A percentile compares a stretch with the other conserved stretches of the same genome.
phyloP scores from a whole-genome alignment of 2,888 invertebrate genomes.

The Macrosiphum euphorbiae region DNA sequence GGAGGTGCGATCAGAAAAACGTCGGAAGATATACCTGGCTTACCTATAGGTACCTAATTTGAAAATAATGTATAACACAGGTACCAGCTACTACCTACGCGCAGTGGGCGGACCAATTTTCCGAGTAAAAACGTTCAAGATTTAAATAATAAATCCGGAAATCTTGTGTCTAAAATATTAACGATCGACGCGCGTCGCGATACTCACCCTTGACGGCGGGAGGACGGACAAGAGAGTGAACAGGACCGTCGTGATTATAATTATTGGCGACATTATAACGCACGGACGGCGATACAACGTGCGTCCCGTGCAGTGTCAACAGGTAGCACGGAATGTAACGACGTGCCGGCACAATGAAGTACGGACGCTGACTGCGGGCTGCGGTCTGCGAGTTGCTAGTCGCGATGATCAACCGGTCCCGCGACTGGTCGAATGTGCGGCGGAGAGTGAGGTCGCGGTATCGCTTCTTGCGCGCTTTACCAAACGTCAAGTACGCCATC shows the following conservation, averaged over 20 bases:
- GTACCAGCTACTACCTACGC: background rate
- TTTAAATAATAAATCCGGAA: background rate
- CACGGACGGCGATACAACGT: background rate
- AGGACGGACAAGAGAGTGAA: background rate
- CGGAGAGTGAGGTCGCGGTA: background rate
- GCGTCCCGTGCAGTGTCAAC: background rate
- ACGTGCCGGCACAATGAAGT: background rate
- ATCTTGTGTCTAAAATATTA: background rate
- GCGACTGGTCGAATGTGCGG: background rate
- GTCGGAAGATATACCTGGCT: background rate
- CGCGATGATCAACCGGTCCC: background rate
- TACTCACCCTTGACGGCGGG: constrained; percentile 39
- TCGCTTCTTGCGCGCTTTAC: background rate
- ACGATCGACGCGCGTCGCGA: background rate
- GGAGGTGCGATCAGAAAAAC: background rate
- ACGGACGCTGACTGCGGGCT: background rate
- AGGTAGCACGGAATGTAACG: too few relatives aligned
- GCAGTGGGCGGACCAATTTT: background rate
- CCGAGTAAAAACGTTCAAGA: background rate
- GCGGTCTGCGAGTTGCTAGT: background rate
- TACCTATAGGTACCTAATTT: background rate
- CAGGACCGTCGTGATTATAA: background rate
- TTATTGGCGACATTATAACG: background rate
- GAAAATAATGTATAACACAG: background rate
- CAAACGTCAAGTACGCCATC: constrained; percentile 25